phyloP scores from a whole-genome alignment of 2,797 vertebrate species.

The Rhinoraja longicauda region DNA sequence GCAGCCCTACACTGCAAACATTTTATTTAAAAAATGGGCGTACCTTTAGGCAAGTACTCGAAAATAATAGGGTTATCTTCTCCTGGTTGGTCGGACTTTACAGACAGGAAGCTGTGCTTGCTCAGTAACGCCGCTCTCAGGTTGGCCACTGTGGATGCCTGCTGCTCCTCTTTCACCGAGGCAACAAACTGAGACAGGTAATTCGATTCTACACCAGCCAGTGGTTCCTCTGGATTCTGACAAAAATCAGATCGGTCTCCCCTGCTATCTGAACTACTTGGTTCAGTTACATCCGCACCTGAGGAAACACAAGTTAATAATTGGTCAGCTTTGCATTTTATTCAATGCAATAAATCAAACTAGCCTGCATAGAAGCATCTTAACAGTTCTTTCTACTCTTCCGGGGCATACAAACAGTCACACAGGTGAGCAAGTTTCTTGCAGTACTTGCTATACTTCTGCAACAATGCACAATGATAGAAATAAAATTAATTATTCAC shows the following conservation, averaged over 20 bases:
- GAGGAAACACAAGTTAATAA: conserved; percentile 30
- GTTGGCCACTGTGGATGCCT: conserved; percentile 77
- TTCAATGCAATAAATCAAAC: not conserved
- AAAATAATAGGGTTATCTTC: conserved; percentile 87
- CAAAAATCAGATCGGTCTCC: conserved; percentile 76
- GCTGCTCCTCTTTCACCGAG: conserved; percentile 77
- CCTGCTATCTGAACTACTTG: conserved; percentile 76
- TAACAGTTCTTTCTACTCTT: conserved; percentile 47
- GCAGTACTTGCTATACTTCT: too few species aligned
- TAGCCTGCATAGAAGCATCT: not conserved
- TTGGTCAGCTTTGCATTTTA: not conserved
- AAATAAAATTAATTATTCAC: not conserved
- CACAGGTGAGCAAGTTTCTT: not conserved
- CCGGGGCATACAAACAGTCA: conserved; percentile 40
- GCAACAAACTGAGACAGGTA: conserved; percentile 66
- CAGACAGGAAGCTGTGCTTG: conserved; percentile 92
- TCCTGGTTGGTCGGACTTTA: conserved; percentile 84
- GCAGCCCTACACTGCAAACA: too few species aligned
- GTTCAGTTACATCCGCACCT: conserved; percentile 77
- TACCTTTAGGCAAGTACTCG: conserved; percentile 91
- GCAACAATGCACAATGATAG: not conserved
- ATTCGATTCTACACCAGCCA: conserved; percentile 62
- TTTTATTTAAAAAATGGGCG: conserved; percentile 61
- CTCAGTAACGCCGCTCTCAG: conserved; percentile 91
- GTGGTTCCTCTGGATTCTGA: conserved; percentile 71